Base-by-base conservation (phyloP, 1,140 invertebrate genomes). In the Acromyrmex heyeri region DNA sequence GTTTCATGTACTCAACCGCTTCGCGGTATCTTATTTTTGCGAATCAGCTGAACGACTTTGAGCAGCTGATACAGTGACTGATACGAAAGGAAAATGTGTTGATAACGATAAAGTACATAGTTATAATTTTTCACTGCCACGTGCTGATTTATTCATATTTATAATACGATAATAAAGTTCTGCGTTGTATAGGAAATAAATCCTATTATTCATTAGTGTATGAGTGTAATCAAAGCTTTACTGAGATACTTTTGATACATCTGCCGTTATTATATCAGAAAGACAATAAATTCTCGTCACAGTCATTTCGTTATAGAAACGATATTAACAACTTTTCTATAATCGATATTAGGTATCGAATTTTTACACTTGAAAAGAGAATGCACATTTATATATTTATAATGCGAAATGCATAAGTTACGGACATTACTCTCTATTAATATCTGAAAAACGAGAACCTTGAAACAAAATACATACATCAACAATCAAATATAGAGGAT, bases 51-150 rank as follows among this genome's bases (percentile, higher is more conserved):
- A 4, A 85, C 8, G 10, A n/a, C 0, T 38, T 48, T 18, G 16
- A 59, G 50, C 30, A 67, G 55, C 55, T 81, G 64, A 69, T 48
- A 16, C 18, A 24, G 10, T 18, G 57, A 89, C 62, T 76, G 24
- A 86, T 70, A 30, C 0, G 3, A 75, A 57, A 78, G 10, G 14
- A n/a, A 82, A 62, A 69, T 50, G 24, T 27, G 59, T 85, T 81
- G 79, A 73, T 86, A 77, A 87, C 50, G 50, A 77, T 86, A 72
- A 87, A 77, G 21, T 61, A 77, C 18, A 70, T 83, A 86, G 70
- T 24, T 83, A 91, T 91, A 85, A 89, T 89, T 91, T 91, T 75
- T 69, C 90, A 91, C 91, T 91, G 91, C 89, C 91, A 88, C 53
- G 44, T 30, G 59, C 64, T 86, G 27, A 85, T 82, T 91, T 87